A percentile compares a stretch with the other conserved stretches of the same genome.
phyloP scores from a whole-genome alignment of 2,113 vertebrate genomes.

The Sapajus apella region DNA sequence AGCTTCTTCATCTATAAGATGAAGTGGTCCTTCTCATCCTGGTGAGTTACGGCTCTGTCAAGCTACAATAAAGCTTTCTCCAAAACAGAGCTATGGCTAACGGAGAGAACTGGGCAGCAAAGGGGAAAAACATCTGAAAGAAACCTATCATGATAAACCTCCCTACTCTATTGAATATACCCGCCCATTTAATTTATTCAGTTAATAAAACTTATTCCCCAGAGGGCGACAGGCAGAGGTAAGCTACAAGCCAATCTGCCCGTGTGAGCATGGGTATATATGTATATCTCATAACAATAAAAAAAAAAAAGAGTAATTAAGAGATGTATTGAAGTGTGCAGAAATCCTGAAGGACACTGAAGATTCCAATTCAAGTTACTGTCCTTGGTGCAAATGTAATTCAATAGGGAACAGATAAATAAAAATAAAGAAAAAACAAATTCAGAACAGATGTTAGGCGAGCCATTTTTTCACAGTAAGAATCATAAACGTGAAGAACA shows the following conservation, averaged over 20 bases:
- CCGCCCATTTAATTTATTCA: conserved; percentile 75
- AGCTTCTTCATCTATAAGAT: not conserved
- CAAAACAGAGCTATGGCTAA: not conserved
- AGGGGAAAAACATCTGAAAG: conserved; percentile 28
- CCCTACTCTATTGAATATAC: conserved; percentile 34
- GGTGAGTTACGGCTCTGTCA: not conserved
- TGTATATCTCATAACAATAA: conserved; percentile 73
- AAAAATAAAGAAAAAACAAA: conserved; percentile 77
- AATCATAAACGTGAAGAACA: conserved; percentile 74
- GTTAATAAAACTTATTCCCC: conserved; percentile 76
- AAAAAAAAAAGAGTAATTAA: conserved; percentile 83
- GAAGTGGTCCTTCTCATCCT: not conserved
- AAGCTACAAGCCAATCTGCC: conserved; percentile 62
- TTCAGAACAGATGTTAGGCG: conserved; percentile 66
- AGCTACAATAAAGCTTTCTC: conserved; percentile 1
- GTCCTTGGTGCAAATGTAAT: conserved; percentile 76
- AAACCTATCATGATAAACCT: conserved; percentile 54
- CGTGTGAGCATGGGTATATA: not conserved
- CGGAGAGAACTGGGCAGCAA: conserved; percentile 25
- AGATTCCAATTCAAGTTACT: conserved; percentile 76
- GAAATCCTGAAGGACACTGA: conserved; percentile 76
- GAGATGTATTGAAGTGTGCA: conserved; percentile 79
- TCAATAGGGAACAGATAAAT: conserved; percentile 73
- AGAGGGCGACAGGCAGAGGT: conserved; percentile 65
- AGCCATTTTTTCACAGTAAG: conserved; percentile 72